Base-by-base conservation (phyloP, 1,140 invertebrate species). In the Phymastichus coffea region DNA sequence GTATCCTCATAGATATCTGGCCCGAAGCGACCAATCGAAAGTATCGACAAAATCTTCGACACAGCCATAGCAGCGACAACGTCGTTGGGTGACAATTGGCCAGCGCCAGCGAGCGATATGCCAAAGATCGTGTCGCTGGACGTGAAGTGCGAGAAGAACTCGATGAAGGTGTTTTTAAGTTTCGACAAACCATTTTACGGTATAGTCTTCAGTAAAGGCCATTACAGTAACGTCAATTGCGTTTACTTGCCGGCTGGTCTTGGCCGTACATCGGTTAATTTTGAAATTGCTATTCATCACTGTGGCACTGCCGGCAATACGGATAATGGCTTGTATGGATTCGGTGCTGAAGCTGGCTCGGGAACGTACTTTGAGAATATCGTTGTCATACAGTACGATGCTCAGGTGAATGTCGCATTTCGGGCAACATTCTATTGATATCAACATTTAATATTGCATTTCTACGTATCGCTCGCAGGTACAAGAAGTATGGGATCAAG, bases 401-500 rank as follows among this genome's bases (percentile, higher is more conserved):
- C 93, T 10, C 92, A 95, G 81, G 93, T 97, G 3, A 28, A 51
- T 40, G 7, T n/a, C 26, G 47, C 15, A 10, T 37, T 26, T 37
- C 4, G 28, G 28, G 12, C 6, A 7, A 33, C 6, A 33, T 33
- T 33, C 12, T 12, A 12, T 6, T 33, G 28, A 33, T 12, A 33
- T 12, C 28, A 6, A 6, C 28, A 7, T 12, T 33, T 6, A 33
- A 6, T n/a, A n/a, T n/a, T n/a, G n/a, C n/a, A n/a, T n/a, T n/a
- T n/a, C n/a, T n/a, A n/a, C n/a, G n/a, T n/a, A 6, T n/a, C 15
- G 9, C 4, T 12, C 19, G 6, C 89, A 95, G 81, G 93, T 97
- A 0, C 94, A 97, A 80, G 94, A 97, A 80, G 93, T 96, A 1
- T 96, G 94, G 94, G 94, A 97, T 81, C 93, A 96, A 76, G 94